Base-by-base conservation (phyloP, 2,888 invertebrate species). In the Drosophila meridiana region DNA sequence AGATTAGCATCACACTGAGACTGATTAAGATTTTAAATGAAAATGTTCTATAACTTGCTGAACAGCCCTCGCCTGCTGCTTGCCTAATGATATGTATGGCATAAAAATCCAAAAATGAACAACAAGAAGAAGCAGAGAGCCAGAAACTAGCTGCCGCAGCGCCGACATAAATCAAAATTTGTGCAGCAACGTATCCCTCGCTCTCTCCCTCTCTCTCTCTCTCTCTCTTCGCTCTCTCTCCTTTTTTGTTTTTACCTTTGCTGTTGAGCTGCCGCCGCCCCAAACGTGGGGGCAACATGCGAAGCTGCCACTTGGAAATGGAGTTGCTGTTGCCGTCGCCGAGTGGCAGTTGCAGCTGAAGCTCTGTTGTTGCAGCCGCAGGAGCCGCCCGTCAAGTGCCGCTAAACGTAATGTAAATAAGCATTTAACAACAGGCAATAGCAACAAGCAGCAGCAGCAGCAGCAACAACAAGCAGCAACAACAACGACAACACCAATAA, bases 391-490 rank as follows among this genome's bases (percentile, higher is more conserved):
- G 76, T 80, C 78, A 87, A 89, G 83, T 85, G 90, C 88, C 89
- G 84, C 89, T 90, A 91, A 90, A 89, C 89, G 90, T 88, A 91
- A 89, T 90, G 91, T 89, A 91, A 91, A 91, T 91, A 91, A 86
- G 87, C 90, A 87, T 88, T 85, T 82, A 90, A 89, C 82, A 87
- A 79, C 82, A 78, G 65, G 67, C 78, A 81, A 52, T 76, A 78
- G 40, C 75, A 76, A 53, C 69, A 65, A 66, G 40, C 58, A 73
- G 8, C 60, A 64, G 47, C 57, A 73, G 14, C 52, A 62, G n/a
- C 70, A 57, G 20, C 62, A 66, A 3, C 81, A 70, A 28, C 67
- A 73, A 32, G 4, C 67, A 73, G 11, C 67, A 59, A 4, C 76
- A 60, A 13, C 71, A 69, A 34, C 69, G 72, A 71, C 71, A 77